Percentiles rank a stretch among this genome's conserved stretches.
Evolutionary conservation across 2,888 invertebrate genomes (phyloP).

Genomic region (Eurytoma californica): DNA sequence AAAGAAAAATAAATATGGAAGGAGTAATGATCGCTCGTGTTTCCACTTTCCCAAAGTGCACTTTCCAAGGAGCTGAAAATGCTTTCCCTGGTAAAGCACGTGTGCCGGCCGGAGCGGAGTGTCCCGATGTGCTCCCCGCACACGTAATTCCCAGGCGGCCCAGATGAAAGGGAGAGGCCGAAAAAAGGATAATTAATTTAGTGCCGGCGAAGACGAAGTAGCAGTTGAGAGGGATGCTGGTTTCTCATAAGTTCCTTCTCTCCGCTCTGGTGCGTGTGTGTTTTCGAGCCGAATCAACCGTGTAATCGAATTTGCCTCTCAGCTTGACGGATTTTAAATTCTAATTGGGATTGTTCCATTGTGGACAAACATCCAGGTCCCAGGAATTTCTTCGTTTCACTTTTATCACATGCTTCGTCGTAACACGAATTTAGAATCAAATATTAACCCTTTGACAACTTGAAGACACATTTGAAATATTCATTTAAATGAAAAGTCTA

Average conservation of each 20-base stretch:
- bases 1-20: neutral
- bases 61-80: neutral
- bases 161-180: slow-evolving; percentile 35
- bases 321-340: slow-evolving; percentile 14
- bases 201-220: slow-evolving; percentile 18
- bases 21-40: neutral
- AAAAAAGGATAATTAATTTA: slow-evolving; percentile 48
- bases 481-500: too few species aligned
- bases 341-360: slow-evolving; percentile 43
- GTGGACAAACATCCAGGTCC: slow-evolving; percentile 17
- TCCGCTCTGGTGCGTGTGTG: neutral
- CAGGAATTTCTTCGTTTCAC: slow-evolving; percentile 9
- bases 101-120: neutral
- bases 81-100: neutral
- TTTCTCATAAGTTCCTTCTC: neutral
- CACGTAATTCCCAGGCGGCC: slow-evolving; percentile 45
- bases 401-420: too few species aligned
- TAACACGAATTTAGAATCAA: too few species aligned
- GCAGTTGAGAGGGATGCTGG: slow-evolving; percentile 21
- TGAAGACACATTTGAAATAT: too few species aligned
- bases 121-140: slow-evolving; percentile 13
- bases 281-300: slow-evolving; percentile 14
- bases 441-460: too few species aligned
- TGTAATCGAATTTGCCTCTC: slow-evolving; percentile 43
- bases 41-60: slow-evolving; percentile 7